Conservation (phyloP, 1,140 invertebrate species). For the Gryllus bimaculatus region DNA sequence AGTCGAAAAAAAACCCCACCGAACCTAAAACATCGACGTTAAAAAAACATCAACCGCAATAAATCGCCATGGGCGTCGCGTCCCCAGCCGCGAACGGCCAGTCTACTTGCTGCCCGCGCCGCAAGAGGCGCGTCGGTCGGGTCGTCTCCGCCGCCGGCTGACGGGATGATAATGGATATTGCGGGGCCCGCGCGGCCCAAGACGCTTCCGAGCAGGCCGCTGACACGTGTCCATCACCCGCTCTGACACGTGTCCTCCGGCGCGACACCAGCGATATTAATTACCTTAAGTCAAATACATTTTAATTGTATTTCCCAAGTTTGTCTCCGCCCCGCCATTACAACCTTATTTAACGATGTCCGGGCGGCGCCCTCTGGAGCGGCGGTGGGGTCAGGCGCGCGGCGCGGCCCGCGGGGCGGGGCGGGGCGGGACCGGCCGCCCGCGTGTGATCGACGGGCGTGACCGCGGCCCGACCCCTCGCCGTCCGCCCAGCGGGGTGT, state of each 20-base stretch:
- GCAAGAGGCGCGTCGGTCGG: not conserved
- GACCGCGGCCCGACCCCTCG: too few species aligned
- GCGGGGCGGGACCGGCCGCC: too few species aligned
- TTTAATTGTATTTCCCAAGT: too few species aligned
- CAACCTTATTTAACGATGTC: not conserved
- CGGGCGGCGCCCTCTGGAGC: too few species aligned
- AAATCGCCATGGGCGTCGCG: too few species aligned
- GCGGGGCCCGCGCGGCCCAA: not conserved
- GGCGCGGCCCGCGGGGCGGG: too few species aligned
- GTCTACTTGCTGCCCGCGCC: too few species aligned
- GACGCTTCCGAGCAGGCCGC: not conserved
- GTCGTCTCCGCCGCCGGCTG: not conserved
- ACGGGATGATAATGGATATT: not conserved
- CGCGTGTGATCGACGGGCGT: not conserved
- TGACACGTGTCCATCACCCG: not conserved
- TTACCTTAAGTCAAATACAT: constrained; percentile 5
- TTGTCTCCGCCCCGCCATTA: not conserved
- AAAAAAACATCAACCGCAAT: too few species aligned
- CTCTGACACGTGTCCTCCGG: not conserved
- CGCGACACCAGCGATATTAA: not conserved
- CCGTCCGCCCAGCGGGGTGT: too few species aligned
- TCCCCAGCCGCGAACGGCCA: too few species aligned
- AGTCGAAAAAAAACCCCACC: too few species aligned
- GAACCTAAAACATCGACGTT: too few species aligned
- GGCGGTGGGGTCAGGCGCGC: not conserved